Evolutionary conservation across 1,140 invertebrate genomes (phyloP).

Genomic region (Babylonia areolata): DNA sequence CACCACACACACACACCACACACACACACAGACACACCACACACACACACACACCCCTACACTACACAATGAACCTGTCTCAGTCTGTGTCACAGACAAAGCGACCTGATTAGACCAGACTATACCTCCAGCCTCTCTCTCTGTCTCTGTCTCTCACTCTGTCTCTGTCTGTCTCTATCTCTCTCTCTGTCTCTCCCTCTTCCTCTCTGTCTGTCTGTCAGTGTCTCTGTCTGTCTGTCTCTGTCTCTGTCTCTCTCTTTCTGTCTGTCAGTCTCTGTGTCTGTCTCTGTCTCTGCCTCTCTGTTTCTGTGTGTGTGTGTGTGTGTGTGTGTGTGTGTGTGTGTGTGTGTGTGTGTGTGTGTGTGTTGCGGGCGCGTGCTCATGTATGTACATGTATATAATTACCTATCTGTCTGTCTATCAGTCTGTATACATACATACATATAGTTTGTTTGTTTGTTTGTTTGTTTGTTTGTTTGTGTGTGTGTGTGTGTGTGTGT

Average conservation of each 20-base stretch:
- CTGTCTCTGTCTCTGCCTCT: too few species aligned
- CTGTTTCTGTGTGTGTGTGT: too few species aligned
- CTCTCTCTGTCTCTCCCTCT: too few species aligned
- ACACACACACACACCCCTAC: too few species aligned
- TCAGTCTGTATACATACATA: background rate
- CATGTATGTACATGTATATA: background rate
- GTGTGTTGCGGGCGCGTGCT: background rate
- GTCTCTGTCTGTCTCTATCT: too few species aligned
- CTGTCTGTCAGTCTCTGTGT: too few species aligned
- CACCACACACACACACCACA: too few species aligned
- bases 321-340: slow-evolving; percentile 5
- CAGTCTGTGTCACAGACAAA: too few species aligned
- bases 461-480: background rate
- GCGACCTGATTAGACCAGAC: too few species aligned
- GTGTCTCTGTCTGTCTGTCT: background rate
- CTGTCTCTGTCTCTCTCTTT: background rate
- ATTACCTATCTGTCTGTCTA: background rate
- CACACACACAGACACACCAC: too few species aligned
- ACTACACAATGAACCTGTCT: background rate
- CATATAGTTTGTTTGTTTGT: background rate
- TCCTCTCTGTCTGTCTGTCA: too few species aligned
- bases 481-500: background rate
- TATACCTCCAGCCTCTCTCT: background rate
- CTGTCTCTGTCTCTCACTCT: background rate
- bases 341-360: background rate